phyloP scores from a whole-genome alignment of 2,113 vertebrate species.

The Willisornis vidua region DNA sequence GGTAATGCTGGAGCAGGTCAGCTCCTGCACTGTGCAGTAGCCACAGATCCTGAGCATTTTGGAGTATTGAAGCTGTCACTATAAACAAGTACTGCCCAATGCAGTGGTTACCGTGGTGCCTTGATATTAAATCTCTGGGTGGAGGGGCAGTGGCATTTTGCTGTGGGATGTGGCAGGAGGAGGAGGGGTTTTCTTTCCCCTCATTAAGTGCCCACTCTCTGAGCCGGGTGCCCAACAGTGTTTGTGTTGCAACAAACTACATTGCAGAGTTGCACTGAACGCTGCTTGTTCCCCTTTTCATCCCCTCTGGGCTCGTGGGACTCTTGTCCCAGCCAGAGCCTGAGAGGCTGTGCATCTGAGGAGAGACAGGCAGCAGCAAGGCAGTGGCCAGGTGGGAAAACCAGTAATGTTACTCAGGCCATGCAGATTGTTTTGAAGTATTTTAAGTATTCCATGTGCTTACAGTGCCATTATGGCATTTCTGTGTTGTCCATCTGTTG shows the following conservation, averaged over 20 bases:
- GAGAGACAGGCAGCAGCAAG: background rate
- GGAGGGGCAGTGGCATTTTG: background rate
- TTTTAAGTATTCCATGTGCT: background rate
- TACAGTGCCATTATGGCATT: background rate
- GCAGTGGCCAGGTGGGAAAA: background rate
- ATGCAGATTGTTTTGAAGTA: background rate
- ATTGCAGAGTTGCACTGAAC: background rate
- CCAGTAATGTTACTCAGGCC: background rate
- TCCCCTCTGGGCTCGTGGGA: background rate
- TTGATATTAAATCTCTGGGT: background rate
- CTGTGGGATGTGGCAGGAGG: background rate
- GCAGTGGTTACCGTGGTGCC: background rate
- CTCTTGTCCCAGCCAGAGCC: background rate
- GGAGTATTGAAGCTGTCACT: background rate
- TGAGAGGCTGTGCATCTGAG: background rate
- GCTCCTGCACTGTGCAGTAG: accelerated
- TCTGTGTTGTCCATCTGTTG: background rate
- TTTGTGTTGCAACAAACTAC: accelerated
- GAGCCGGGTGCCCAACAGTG: accelerated
- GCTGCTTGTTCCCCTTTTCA: background rate
- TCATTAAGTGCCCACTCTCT: background rate
- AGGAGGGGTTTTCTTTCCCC: background rate
- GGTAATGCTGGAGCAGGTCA: background rate
- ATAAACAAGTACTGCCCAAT: background rate
- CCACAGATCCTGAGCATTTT: accelerated